These are phyloP conservation scores for Luscinia megarhynchos DNA, from an alignment of 2,797 vertebrate genomes.

Conservation along the genomic window DNA sequence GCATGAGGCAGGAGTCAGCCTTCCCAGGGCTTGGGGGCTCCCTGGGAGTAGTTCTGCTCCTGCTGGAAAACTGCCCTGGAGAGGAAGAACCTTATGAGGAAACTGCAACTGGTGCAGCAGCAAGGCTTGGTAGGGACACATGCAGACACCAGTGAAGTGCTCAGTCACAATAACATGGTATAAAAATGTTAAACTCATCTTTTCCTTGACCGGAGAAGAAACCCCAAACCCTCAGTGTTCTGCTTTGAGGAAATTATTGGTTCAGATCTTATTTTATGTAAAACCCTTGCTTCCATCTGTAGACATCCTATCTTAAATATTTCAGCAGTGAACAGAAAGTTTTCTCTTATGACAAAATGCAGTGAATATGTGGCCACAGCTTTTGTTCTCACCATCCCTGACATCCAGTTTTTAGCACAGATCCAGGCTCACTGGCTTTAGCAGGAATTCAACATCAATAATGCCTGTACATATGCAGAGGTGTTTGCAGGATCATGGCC, in stretches of 20 bases:
- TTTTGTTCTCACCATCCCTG: not conserved
- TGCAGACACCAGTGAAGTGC: not conserved
- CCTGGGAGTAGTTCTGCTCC: not conserved
- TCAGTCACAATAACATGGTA: not conserved
- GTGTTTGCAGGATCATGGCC: not conserved
- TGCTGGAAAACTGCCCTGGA: not conserved
- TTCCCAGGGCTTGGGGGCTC: not conserved
- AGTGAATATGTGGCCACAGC: not conserved
- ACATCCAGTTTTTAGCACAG: not conserved
- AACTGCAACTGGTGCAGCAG: not conserved
- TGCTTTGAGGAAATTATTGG: not conserved
- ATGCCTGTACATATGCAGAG: not conserved
- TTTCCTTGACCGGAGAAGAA: not conserved
- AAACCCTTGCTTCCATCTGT: not conserved
- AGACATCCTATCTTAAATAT: not conserved
- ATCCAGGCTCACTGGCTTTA: not conserved
- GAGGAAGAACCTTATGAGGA: rapidly evolving
- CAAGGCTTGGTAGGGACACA: not conserved
- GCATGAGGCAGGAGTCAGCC: rapidly evolving
- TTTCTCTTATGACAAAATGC: not conserved
- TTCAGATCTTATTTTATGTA: not conserved
- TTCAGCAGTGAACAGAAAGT: not conserved
- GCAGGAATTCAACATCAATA: not conserved
- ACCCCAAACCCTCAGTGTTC: rapidly evolving
- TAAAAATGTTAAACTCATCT: not conserved